Evolutionary conservation across 2,888 invertebrate species (phyloP), one percentile per base, ranked within the genome.

Genomic region (Coremacera marginata): DNA sequence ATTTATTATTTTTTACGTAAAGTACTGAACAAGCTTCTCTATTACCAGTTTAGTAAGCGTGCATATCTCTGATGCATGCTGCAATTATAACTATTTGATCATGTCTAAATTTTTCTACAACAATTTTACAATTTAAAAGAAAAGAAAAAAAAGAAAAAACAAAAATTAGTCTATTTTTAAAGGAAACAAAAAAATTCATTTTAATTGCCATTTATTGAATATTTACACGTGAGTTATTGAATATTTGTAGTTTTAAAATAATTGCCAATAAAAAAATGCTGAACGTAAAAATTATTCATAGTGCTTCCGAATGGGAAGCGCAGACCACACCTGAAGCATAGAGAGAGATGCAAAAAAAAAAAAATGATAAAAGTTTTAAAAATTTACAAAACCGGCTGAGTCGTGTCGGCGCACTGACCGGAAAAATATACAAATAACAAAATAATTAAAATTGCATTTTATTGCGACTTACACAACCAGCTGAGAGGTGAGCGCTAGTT

Each of bases 361-460:
- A 37, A 44, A 22, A n/a, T 16, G 0, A 34, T 62, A 31, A 62
- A 31, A 31, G 14, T n/a, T 63, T 3, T 44, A 44, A 44, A 44
- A 44, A 44, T 44, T 4, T 34, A n/a, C 27, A 63, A 63, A 63
- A 27, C 34, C 5, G 44, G 22, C 7, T 16, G 52, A 52, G 55
- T 55, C 70, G 19, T 31, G 60, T 34, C 65, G 70, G 65, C 76
- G 73, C 73, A 76, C 60, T 79, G 73, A 76, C 75, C 44, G 78
- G 71, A 72, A 76, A 74, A 79, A 80, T 77, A 75, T 73, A 75
- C 75, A 52, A 70, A 79, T 77, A 34, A 68, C 75, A 77, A 77
- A 77, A 77, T 79, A 79, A 77, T 77, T 77, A 79, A 77, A 79
- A 79, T 63, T 78, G 68, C 76, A 67, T 70, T 76, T 67, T 52